phyloP scores from a whole-genome alignment of 2,888 invertebrate species.

The Lumbricus terrestris region DNA sequence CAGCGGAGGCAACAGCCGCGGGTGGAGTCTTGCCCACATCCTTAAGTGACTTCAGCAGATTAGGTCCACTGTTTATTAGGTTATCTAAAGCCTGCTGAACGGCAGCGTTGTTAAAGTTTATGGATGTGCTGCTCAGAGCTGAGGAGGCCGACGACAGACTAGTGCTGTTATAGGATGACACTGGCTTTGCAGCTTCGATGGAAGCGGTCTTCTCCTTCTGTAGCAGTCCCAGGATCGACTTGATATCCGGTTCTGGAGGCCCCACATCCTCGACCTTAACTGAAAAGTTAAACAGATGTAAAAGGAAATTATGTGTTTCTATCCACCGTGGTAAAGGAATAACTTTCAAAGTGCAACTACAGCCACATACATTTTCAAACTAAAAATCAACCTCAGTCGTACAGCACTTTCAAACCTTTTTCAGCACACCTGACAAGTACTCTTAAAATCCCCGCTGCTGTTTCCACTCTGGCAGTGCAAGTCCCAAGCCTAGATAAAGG shows the following conservation, averaged over 20 bases:
- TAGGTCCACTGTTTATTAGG: constrained; percentile 58
- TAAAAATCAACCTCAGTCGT: no score
- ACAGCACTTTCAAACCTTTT: no score
- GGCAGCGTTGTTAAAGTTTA: constrained; percentile 60
- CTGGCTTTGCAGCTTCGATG: not conserved
- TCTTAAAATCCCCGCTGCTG: no score
- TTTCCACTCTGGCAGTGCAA: no score
- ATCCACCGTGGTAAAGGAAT: no score
- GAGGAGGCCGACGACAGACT: not conserved
- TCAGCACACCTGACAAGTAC: not conserved
- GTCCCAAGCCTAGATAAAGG: no score
- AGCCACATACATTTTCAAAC: no score
- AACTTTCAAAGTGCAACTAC: no score
- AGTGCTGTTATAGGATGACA: not conserved
- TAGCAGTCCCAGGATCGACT: not conserved
- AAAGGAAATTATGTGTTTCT: not conserved
- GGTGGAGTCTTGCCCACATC: not conserved
- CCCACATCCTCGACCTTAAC: not conserved
- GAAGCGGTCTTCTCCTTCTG: not conserved
- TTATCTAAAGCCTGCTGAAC: constrained; percentile 61
- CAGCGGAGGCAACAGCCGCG: not conserved
- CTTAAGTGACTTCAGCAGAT: not conserved
- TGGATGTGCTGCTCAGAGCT: constrained; percentile 29
- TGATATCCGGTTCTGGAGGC: not conserved
- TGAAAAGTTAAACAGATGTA: not conserved